A percentile compares a stretch with the other conserved stretches of the same genome.
phyloP scores from a whole-genome alignment of 1,140 invertebrate genomes.

The Aphaenogaster ashmeadi region DNA sequence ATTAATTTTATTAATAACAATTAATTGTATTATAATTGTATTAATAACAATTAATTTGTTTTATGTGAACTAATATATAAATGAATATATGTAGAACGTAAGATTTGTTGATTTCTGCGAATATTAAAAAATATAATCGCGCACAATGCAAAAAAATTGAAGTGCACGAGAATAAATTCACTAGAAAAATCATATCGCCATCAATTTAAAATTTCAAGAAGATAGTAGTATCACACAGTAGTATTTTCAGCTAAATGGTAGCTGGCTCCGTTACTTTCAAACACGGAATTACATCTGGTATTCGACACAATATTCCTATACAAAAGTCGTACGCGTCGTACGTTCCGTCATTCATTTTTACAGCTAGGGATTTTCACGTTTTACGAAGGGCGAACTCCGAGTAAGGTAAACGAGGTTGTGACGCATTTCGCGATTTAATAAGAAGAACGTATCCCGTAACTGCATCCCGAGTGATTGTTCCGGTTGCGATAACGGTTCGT shows the following conservation, averaged over 20 bases:
- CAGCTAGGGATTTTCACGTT: not conserved
- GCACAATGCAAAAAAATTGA: not conserved
- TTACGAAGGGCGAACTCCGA: not conserved
- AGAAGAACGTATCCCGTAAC: constrained; percentile 16
- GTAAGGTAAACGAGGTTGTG: not conserved
- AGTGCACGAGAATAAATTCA: not conserved
- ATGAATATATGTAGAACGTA: not conserved
- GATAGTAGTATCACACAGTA: not conserved
- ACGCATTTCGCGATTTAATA: not conserved
- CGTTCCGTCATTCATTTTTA: not conserved
- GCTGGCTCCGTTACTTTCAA: constrained; percentile 3
- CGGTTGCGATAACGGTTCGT: constrained; percentile 46
- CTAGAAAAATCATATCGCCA: not conserved
- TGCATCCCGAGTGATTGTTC: not conserved
- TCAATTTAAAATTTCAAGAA: constrained; percentile 22
- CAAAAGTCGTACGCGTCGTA: constrained; percentile 1
- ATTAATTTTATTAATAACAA: not conserved
- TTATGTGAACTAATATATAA: not conserved
- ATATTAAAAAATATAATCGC: not conserved
- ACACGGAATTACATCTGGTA: not conserved
- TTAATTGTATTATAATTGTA: not conserved
- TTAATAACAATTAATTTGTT: not conserved
- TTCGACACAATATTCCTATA: not conserved
- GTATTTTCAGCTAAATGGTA: constrained; percentile 11
- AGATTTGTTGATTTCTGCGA: not conserved